phyloP scores from a whole-genome alignment of 53 echinoderm and acorn worm genomes.

The Glandiceps talaboti region DNA sequence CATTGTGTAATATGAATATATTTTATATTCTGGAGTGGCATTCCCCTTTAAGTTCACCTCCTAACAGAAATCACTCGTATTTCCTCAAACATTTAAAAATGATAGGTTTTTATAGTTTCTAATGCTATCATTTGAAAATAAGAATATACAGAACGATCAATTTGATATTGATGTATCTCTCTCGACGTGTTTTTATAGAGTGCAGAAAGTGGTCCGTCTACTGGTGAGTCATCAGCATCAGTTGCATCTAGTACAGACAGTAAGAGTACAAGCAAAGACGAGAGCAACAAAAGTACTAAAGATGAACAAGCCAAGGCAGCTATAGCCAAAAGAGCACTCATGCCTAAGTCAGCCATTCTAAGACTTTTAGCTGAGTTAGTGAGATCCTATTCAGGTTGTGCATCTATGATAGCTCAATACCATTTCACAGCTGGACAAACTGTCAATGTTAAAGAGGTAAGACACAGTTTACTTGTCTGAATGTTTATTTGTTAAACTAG shows the following conservation, averaged over 20 bases:
- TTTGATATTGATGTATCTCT: too few species aligned
- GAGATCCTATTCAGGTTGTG: conserved; percentile 46
- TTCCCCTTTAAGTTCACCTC: too few species aligned
- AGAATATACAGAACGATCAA: too few species aligned
- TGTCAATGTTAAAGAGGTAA: conserved; percentile 62
- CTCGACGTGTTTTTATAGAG: too few species aligned
- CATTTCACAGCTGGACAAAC: conserved; percentile 52
- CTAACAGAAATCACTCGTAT: too few species aligned
- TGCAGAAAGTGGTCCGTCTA: background rate
- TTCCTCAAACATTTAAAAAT: too few species aligned
- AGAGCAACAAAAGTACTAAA: conserved; percentile 10
- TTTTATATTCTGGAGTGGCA: too few species aligned
- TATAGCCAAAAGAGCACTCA: conserved; percentile 32
- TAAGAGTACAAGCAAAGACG: background rate
- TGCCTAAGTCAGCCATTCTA: conserved; percentile 80
- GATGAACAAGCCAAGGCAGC: conserved; percentile 41
- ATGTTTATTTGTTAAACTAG: too few species aligned
- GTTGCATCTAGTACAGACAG: background rate
- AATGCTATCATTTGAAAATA: too few species aligned
- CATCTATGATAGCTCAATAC: conserved; percentile 80
- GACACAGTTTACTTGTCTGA: too few species aligned
- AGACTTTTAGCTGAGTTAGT: conserved; percentile 67
- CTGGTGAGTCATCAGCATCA: conserved; percentile 30
- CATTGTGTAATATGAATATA: too few species aligned
- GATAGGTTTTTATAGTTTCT: too few species aligned